Conservation (phyloP, 2,888 invertebrate species). For the Macropis europaea region DNA sequence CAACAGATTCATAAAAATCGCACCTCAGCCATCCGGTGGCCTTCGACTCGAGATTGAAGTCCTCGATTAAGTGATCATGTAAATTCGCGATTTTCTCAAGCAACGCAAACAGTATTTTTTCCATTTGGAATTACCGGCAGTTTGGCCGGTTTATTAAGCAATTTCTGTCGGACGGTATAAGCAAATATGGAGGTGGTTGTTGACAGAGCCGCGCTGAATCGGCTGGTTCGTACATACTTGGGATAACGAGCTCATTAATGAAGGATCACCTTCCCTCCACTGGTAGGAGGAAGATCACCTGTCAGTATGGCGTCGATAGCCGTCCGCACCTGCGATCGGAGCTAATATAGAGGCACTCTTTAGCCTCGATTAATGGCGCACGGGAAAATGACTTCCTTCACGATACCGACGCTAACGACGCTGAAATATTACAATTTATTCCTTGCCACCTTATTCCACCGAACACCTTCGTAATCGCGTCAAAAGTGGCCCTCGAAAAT, state of each 20-base stretch:
- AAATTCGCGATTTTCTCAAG: conserved; percentile 7
- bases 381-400: conserved; percentile 38
- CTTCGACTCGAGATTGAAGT: neutral
- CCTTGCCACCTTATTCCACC: neutral
- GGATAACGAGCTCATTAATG: conserved; percentile 58
- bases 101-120: conserved; percentile 1
- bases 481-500: neutral
- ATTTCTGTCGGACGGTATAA: conserved; percentile 7
- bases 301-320: conserved; percentile 58
- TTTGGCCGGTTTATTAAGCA: conserved; percentile 18
- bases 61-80: conserved; percentile 2
- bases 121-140: conserved; percentile 3
- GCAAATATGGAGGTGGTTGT: conserved; percentile 8
- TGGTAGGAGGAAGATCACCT: conserved; percentile 60
- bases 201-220: conserved; percentile 25
- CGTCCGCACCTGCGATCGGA: conserved; percentile 55
- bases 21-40: too few species aligned
- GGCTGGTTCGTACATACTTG: conserved; percentile 51
- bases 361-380: conserved; percentile 37
- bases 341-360: conserved; percentile 31
- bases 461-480: neutral
- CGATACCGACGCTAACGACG: conserved; percentile 15
- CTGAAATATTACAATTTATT: conserved; percentile 8
- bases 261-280: conserved; percentile 52
- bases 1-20: too few species aligned